Conservation (phyloP, 2,797 vertebrate species). For the Lutjanus argentimaculatus region DNA sequence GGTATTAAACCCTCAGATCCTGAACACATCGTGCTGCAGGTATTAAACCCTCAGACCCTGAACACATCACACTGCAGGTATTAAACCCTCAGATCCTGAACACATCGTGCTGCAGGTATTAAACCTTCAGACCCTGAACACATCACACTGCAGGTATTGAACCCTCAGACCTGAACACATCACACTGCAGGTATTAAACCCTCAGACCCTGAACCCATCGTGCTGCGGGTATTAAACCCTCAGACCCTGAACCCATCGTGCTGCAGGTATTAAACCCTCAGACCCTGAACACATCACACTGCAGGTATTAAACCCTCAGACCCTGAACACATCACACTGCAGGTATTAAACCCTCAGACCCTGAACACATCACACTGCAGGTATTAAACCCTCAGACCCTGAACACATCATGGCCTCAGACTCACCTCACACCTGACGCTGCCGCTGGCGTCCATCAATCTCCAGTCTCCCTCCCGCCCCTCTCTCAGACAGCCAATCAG, state of each 20-base stretch:
- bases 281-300: too few relatives aligned
- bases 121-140: too few relatives aligned
- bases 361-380: too few relatives aligned
- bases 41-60: not conserved
- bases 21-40: not conserved
- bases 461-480: constrained; percentile 81
- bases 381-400: not conserved
- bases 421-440: constrained; percentile 89
- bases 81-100: not conserved
- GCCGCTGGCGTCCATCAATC: constrained; percentile 87
- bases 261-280: too few relatives aligned
- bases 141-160: not conserved
- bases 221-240: too few relatives aligned
- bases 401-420: not conserved
- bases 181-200: too few relatives aligned
- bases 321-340: too few relatives aligned
- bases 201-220: not conserved
- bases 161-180: not conserved
- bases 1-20: not conserved
- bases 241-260: too few relatives aligned
- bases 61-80: not conserved
- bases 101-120: too few relatives aligned
- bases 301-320: too few relatives aligned
- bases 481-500: constrained; percentile 89
- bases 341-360: too few relatives aligned